Percentiles rank a stretch among this genome's conserved stretches.
These are phyloP conservation scores for Drosophila pruinosa DNA, from an alignment of 1,140 invertebrate species.

Conservation along the genomic window DNA sequence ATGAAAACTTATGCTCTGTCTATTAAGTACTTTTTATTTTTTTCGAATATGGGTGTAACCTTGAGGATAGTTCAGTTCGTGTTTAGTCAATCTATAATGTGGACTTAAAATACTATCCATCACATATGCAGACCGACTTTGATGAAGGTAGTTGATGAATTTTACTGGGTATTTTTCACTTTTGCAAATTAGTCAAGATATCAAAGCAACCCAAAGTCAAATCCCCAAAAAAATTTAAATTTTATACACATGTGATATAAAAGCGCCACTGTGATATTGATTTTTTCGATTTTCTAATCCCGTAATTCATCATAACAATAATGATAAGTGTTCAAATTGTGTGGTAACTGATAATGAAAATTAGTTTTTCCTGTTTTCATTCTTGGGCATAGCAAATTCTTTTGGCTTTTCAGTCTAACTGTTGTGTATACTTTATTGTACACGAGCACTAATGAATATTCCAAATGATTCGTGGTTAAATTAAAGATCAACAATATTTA, in stretches of 20 bases:
- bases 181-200: slow-evolving; percentile 52
- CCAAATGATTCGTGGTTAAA: background rate
- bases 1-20: background rate
- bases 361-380: slow-evolving; percentile 1
- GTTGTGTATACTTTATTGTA: too few species aligned
- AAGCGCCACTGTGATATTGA: slow-evolving; percentile 13
- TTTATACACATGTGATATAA: slow-evolving; percentile 59
- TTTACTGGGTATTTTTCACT: slow-evolving; percentile 38
- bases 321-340: slow-evolving; percentile 6
- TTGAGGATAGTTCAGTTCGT: background rate
- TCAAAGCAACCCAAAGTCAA: slow-evolving; percentile 39
- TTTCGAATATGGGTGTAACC: background rate
- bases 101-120: slow-evolving; percentile 68
- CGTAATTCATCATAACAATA: slow-evolving; percentile 34
- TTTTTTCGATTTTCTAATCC: slow-evolving; percentile 21
- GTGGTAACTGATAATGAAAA: background rate
- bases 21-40: background rate
- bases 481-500: slow-evolving; percentile 42
- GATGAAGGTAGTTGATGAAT: slow-evolving; percentile 72
- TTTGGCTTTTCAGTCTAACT: background rate
- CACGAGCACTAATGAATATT: too few species aligned
- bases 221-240: slow-evolving; percentile 32
- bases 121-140: slow-evolving; percentile 50
- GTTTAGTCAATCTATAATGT: slow-evolving; percentile 33
- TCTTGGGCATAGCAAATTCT: background rate